Evolutionary conservation across 2,888 invertebrate species (phyloP).

Genomic region (Chloroclystis v-ata): DNA sequence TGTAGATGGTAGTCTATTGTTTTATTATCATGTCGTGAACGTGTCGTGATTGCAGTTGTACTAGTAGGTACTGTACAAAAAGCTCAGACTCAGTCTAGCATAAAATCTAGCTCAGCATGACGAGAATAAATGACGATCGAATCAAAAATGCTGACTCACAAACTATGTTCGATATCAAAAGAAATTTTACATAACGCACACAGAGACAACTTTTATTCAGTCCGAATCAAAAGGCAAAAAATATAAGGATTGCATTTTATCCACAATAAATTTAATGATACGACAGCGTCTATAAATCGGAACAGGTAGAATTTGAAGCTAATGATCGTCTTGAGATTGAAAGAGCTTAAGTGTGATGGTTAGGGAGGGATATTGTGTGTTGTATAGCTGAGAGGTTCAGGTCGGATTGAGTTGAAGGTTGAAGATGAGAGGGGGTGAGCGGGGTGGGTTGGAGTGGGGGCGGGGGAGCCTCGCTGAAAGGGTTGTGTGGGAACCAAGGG

Average conservation of each 20-base stretch:
- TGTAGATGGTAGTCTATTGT: no score
- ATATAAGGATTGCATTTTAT: slow-evolving; percentile 73
- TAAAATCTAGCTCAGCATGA: not conserved
- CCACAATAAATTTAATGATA: slow-evolving; percentile 78
- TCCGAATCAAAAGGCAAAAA: slow-evolving; percentile 61
- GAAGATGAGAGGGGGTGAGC: slow-evolving; percentile 42
- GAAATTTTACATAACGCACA: slow-evolving; percentile 29
- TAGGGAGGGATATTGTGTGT: slow-evolving; percentile 22
- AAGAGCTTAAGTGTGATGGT: slow-evolving; percentile 35
- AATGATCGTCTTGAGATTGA: slow-evolving; percentile 41
- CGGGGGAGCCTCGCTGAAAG: slow-evolving; percentile 63
- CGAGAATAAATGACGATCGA: slow-evolving; percentile 10
- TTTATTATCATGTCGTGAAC: no score
- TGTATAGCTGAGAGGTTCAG: slow-evolving; percentile 14
- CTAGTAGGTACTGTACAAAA: no score
- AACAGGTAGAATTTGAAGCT: slow-evolving; percentile 75
- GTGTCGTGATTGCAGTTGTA: no score
- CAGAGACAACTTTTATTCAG: slow-evolving; percentile 38
- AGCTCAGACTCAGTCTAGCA: no score
- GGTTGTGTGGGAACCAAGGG: slow-evolving; percentile 79
- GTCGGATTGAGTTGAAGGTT: slow-evolving; percentile 33
- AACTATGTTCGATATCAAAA: slow-evolving; percentile 25
- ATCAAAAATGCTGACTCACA: slow-evolving; percentile 27
- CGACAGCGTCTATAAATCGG: slow-evolving; percentile 75
- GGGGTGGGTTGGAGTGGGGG: slow-evolving; percentile 49